Conservation (phyloP, 2,888 invertebrate genomes). For the Diaprepes abbreviatus region DNA sequence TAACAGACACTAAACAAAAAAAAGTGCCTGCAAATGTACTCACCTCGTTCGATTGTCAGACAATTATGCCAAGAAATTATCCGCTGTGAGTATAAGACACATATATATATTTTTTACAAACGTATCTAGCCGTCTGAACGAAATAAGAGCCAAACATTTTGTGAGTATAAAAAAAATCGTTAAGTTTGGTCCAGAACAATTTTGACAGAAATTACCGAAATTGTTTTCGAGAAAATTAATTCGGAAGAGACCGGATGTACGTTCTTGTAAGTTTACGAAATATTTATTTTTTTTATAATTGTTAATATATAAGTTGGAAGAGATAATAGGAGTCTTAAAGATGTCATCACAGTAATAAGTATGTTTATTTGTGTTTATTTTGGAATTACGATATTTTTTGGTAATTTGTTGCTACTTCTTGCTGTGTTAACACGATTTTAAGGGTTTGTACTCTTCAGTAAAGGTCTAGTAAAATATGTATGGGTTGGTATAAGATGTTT, state of each 20-base stretch:
- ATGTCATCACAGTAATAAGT: slow-evolving; percentile 10
- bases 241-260: slow-evolving; percentile 10
- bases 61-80: slow-evolving; percentile 20
- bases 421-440: not conserved
- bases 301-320: slow-evolving; percentile 15
- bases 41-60: slow-evolving; percentile 41
- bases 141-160: slow-evolving; percentile 46
- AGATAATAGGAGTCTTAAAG: not conserved
- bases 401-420: not conserved
- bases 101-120: slow-evolving; percentile 17
- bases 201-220: slow-evolving; percentile 36
- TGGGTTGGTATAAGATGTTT: too few relatives aligned
- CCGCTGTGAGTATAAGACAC: slow-evolving; percentile 47
- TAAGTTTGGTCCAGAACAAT: slow-evolving; percentile 37
- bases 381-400: not conserved
- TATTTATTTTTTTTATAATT: slow-evolving; percentile 31
- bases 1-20: slow-evolving; percentile 15
- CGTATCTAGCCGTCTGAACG: slow-evolving; percentile 21
- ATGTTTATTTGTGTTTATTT: not conserved
- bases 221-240: slow-evolving; percentile 37
- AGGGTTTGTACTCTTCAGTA: slow-evolving; percentile 6
- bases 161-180: slow-evolving; percentile 56
- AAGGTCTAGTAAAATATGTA: too few relatives aligned
- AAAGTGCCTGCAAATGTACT: slow-evolving; percentile 23
- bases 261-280: slow-evolving; percentile 40